Percentiles rank a stretch among this genome's conserved stretches.
Conservation (phyloP, 2,888 invertebrate species). For the Patella ulyssiponensis region DNA sequence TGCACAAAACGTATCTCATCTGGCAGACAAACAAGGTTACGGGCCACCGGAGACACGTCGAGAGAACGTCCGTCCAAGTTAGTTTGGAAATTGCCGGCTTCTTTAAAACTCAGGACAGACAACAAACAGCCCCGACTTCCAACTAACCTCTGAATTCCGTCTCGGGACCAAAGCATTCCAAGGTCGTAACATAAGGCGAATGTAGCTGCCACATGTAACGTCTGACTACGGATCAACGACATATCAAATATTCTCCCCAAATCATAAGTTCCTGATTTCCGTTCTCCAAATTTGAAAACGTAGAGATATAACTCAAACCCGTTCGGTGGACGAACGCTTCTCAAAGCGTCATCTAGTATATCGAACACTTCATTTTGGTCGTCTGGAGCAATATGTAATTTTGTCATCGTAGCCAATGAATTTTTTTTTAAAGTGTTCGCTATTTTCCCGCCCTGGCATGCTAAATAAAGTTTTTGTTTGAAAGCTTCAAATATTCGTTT, state of each 20-base stretch:
- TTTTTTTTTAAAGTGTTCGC: not conserved
- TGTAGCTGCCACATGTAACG: not conserved
- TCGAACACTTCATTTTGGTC: not conserved
- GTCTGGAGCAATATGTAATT: not conserved
- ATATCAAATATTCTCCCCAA: not conserved
- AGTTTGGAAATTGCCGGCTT: not conserved
- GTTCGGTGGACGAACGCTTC: not conserved
- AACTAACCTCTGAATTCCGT: not conserved
- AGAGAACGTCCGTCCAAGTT: not conserved
- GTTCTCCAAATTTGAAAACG: constrained; percentile 2
- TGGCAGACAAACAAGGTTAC: not conserved
- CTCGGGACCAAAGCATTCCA: not conserved
- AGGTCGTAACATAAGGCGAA: not conserved
- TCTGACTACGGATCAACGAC: not conserved
- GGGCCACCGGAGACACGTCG: not conserved
- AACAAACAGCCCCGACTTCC: not conserved
- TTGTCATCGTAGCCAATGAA: not conserved
- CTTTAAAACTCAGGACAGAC: not conserved
- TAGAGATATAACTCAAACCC: not conserved
- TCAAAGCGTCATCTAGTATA: not conserved
- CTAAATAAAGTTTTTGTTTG: not conserved
- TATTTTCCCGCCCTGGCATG: not conserved
- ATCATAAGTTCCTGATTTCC: not conserved
- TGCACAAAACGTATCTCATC: constrained; percentile 1
- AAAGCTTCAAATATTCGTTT: not conserved